A percentile compares a stretch with the other conserved stretches of the same genome.
Conservation (phyloP, 2,113 vertebrate species). For the Hemiprocne comata region DNA sequence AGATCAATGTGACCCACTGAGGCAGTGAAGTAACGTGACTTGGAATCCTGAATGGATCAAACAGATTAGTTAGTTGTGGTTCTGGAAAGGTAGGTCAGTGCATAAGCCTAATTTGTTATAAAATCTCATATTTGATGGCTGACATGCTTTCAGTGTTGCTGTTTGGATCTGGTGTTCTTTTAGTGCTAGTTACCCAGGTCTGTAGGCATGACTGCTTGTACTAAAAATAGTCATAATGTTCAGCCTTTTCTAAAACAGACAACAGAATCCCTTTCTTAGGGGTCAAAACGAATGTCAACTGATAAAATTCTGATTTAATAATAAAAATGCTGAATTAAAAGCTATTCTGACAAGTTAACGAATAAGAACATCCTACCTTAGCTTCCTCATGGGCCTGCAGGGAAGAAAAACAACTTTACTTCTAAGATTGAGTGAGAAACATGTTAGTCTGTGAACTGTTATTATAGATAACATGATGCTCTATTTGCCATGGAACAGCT, state of each 20-base stretch:
- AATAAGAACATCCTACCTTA: neutral
- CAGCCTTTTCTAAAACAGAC: neutral
- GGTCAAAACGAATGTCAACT: neutral
- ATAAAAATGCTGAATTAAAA: neutral
- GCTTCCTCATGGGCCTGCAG: neutral
- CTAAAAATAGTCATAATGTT: neutral
- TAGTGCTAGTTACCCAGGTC: neutral
- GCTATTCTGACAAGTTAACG: neutral
- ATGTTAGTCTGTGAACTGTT: neutral
- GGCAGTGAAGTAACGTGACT: neutral
- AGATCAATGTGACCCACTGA: neutral
- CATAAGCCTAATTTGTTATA: neutral
- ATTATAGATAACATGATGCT: neutral
- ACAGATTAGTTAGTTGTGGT: neutral
- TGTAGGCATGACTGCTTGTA: neutral
- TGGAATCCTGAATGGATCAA: neutral
- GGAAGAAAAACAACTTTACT: neutral
- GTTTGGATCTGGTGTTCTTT: neutral
- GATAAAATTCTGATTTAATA: neutral
- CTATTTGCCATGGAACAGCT: neutral
- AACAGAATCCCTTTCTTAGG: neutral
- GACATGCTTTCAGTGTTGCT: neutral
- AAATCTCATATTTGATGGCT: neutral
- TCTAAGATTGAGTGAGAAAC: neutral
- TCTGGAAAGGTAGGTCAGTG: neutral